These are phyloP conservation scores for Herminia tarsipennalis DNA, from an alignment of 2,888 invertebrate genomes.

Conservation along the genomic window DNA sequence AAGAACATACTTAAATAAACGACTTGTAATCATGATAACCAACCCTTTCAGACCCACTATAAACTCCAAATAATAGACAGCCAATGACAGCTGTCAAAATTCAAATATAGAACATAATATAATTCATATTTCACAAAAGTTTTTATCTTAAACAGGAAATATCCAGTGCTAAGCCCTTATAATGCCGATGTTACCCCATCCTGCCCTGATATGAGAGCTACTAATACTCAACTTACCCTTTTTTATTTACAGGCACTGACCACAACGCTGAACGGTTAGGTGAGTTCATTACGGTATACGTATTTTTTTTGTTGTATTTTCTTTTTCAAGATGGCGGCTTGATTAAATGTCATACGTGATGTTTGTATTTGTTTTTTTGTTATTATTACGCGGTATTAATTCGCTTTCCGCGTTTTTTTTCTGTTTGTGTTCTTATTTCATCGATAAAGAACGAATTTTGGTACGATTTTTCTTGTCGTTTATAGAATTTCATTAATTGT, in stretches of 20 bases:
- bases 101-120: constrained; percentile 2
- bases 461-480: too few species aligned
- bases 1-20: too few species aligned
- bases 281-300: constrained; percentile 37
- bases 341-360: background rate
- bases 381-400: background rate
- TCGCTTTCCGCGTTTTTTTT: too few species aligned
- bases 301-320: constrained; percentile 41
- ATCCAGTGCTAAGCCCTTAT: constrained; percentile 1
- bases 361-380: background rate
- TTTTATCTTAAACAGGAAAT: constrained; percentile 15
- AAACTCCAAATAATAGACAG: background rate
- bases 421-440: too few species aligned
- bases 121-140: constrained; percentile 5
- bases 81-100: constrained; percentile 6
- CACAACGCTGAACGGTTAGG: constrained; percentile 42
- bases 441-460: too few species aligned
- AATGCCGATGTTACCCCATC: constrained; percentile 19
- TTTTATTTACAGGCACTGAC: constrained; percentile 46
- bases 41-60: too few species aligned
- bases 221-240: constrained; percentile 30
- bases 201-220: constrained; percentile 14
- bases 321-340: constrained; percentile 9
- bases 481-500: too few species aligned
- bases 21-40: too few species aligned